A percentile compares a stretch with the other conserved stretches of the same genome.
phyloP scores from a whole-genome alignment of 64 coral and sea anemone genomes.

The Dendrophyllia cribrosa region DNA sequence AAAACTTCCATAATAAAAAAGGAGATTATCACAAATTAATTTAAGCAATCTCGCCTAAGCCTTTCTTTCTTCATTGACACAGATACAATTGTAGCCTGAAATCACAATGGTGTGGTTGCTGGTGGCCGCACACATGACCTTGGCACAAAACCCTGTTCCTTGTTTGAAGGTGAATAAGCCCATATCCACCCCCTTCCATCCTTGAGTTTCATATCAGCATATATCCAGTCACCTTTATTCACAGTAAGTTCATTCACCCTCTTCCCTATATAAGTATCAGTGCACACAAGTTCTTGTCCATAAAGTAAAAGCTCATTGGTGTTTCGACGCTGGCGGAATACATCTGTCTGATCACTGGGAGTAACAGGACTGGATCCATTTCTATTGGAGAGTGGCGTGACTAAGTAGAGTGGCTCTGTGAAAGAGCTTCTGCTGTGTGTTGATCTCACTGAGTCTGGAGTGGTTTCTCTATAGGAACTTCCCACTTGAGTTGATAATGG shows the following conservation, averaged over 20 bases:
- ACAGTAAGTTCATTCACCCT: conserved; percentile 79
- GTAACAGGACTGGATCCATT: conserved; percentile 8
- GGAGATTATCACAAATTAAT: too few relatives aligned
- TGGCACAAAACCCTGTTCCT: conserved; percentile 84
- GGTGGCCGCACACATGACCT: conserved; percentile 83
- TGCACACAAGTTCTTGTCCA: conserved; percentile 93
- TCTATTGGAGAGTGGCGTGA: neutral
- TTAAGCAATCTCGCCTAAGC: too few relatives aligned
- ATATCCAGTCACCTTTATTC: conserved; percentile 94
- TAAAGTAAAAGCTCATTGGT: conserved; percentile 88
- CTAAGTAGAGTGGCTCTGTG: conserved; percentile 1
- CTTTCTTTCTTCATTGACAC: neutral
- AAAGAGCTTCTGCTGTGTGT: neutral
- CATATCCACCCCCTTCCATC: conserved; percentile 81
- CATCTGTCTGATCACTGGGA: neutral
- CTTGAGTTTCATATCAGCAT: conserved; percentile 91
- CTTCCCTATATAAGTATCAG: conserved; percentile 68
- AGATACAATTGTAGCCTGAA: neutral
- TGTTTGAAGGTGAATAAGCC: conserved; percentile 88
- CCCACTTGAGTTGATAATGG: conserved; percentile 16
- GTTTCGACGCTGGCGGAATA: conserved; percentile 41
- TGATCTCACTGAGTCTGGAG: conserved; percentile 12
- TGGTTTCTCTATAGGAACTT: conserved; percentile 27
- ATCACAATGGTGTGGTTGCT: conserved; percentile 86
- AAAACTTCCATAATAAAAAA: too few relatives aligned